These are phyloP conservation scores for Phoebastria nigripes DNA, from an alignment of 2,797 vertebrate species.

Conservation along the genomic window DNA sequence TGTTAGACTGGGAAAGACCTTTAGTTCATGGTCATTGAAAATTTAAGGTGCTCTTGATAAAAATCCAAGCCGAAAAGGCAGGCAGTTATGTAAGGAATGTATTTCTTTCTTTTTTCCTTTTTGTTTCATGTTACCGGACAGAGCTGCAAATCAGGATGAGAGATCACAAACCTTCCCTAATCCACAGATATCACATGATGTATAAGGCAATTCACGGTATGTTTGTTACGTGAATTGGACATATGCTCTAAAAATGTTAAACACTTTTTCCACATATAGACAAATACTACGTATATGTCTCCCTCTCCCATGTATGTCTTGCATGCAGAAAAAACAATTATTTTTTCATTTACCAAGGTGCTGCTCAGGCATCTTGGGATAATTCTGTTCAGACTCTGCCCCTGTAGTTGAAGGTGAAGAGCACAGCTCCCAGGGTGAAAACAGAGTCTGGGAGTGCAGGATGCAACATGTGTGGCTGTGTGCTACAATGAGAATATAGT, in stretches of 20 bases:
- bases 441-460: neutral
- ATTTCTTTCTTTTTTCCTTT: neutral
- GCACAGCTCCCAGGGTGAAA: neutral
- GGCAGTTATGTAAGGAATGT: neutral
- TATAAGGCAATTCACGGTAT: neutral
- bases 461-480: accelerated
- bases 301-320: accelerated
- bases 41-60: neutral
- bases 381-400: neutral
- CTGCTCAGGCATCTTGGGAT: neutral
- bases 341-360: neutral
- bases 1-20: neutral
- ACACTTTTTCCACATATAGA: accelerated
- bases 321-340: neutral
- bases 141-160: neutral
- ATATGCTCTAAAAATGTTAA: neutral
- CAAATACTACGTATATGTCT: accelerated
- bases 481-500: neutral
- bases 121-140: neutral
- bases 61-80: neutral
- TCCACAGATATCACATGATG: neutral
- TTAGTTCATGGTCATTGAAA: neutral
- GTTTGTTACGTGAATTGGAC: accelerated
- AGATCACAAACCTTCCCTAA: neutral
- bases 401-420: neutral